A percentile compares a stretch with the other conserved stretches of the same genome.
Conservation (phyloP, 2,797 vertebrate species). For the Anniella stebbinsi region DNA sequence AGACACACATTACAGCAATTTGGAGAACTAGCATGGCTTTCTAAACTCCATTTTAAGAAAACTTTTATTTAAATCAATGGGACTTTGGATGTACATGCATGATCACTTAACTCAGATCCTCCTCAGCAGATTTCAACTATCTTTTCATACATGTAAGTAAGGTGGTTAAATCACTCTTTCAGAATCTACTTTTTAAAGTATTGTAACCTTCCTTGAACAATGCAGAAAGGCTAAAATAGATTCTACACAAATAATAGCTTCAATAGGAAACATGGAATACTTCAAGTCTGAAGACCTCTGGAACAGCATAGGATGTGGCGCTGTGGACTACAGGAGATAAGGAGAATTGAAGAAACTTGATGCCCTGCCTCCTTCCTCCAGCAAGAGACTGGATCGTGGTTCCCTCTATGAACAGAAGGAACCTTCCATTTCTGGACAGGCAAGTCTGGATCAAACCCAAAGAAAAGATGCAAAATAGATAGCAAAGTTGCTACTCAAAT, state of each 20-base stretch:
- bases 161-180: background rate
- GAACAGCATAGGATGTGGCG: background rate
- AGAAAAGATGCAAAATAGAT: background rate
- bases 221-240: conserved; percentile 42
- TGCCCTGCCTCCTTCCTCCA: background rate
- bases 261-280: conserved; percentile 6
- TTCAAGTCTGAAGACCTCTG: conserved; percentile 43
- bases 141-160: background rate
- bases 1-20: background rate
- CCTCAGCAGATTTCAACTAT: background rate
- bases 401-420: background rate
- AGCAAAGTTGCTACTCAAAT: conserved; percentile 6
- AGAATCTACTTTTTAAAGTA: background rate
- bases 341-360: background rate
- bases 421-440: background rate
- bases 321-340: background rate
- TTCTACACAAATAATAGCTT: conserved; percentile 32
- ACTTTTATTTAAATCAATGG: background rate
- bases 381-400: background rate
- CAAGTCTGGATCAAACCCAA: background rate
- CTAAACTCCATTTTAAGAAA: background rate
- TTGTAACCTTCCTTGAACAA: background rate
- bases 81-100: background rate
- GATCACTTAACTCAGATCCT: background rate
- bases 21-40: background rate